A percentile compares a stretch with the other conserved stretches of the same genome.
Evolutionary conservation across 2,113 vertebrate species (phyloP).

Genomic region (Gopherus flavomarginatus): DNA sequence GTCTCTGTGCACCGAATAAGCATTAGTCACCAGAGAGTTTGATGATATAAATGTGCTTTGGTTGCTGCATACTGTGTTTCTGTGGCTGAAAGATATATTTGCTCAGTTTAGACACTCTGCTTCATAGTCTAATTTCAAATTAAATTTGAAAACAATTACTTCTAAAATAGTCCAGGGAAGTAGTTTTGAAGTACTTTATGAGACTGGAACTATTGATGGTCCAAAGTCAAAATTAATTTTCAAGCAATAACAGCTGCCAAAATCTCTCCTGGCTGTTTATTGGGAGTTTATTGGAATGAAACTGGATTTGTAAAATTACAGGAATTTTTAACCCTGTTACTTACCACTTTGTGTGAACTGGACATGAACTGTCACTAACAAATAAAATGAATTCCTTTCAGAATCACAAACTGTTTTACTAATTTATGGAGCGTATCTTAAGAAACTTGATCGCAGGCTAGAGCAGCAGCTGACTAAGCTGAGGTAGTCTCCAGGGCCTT

Average conservation of each 20-base stretch:
- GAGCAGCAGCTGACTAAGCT: slow-evolving; percentile 3
- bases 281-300: not conserved
- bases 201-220: not conserved
- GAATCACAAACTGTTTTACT: not conserved
- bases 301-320: not conserved
- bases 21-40: not conserved
- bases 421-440: not conserved
- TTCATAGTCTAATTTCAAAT: not conserved
- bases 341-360: not conserved
- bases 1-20: not conserved
- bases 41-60: not conserved
- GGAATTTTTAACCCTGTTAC: not conserved
- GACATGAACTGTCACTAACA: not conserved
- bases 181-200: not conserved
- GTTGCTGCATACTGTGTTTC: not conserved
- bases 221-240: not conserved
- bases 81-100: not conserved
- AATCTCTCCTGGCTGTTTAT: not conserved
- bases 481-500: not conserved
- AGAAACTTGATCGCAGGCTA: not conserved
- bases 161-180: not conserved
- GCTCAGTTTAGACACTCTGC: not conserved
- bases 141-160: not conserved
- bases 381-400: slow-evolving; percentile 32
- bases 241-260: not conserved